phyloP scores from a whole-genome alignment of 2,113 vertebrate species.

The Garra rufa region DNA sequence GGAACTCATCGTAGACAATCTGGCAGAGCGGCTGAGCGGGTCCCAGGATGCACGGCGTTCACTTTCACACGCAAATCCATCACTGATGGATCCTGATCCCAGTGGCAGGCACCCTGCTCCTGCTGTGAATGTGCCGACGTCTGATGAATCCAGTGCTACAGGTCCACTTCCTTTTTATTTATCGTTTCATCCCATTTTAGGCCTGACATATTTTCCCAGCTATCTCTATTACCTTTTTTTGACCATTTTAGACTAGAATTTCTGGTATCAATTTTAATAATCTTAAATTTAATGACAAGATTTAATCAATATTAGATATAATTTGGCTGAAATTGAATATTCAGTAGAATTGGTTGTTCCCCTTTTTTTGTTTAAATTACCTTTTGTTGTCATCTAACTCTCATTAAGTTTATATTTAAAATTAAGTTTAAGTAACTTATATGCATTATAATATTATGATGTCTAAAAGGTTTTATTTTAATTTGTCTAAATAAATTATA shows the following conservation, averaged over 20 bases:
- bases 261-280: background rate
- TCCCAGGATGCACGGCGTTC: background rate
- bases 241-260: background rate
- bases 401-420: no score
- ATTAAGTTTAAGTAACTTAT: no score
- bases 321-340: background rate
- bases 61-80: background rate
- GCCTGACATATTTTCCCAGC: background rate
- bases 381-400: no score
- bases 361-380: no score
- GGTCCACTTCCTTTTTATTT: background rate
- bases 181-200: background rate
- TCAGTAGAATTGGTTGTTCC: no score
- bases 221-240: background rate
- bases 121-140: background rate
- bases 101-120: conserved; percentile 26
- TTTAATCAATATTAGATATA: background rate
- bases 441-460: no score
- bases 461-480: no score
- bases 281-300: no score
- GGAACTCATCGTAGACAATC: background rate
- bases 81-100: background rate
- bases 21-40: background rate
- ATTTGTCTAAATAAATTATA: no score
- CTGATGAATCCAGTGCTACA: background rate